Evolutionary conservation across 2,113 vertebrate genomes (phyloP).

Genomic region (Pluvianellus socialis): DNA sequence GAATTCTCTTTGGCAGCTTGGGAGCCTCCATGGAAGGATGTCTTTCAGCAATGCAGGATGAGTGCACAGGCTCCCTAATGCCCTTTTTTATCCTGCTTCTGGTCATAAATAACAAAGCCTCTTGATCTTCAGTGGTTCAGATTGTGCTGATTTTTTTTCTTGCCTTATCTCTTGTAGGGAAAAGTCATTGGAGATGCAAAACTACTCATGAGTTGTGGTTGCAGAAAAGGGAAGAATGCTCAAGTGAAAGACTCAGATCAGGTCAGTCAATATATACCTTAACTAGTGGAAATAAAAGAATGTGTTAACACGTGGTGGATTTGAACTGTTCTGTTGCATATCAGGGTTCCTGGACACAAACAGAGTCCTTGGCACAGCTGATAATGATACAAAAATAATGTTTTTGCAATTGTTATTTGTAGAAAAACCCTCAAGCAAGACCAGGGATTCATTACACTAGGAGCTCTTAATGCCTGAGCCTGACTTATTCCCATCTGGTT

Average conservation of each 20-base stretch:
- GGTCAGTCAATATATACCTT: slow-evolving; percentile 20
- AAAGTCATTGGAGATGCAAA: slow-evolving; percentile 61
- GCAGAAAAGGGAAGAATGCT: slow-evolving; percentile 59
- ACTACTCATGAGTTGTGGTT: slow-evolving; percentile 58
- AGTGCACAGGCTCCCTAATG: neutral
- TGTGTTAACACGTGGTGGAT: neutral
- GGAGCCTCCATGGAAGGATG: neutral
- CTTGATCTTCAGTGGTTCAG: neutral
- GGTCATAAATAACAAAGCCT: neutral
- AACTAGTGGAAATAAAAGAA: neutral
- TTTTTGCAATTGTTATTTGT: neutral
- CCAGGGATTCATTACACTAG: neutral
- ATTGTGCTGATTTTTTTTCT: neutral
- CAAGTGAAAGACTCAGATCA: slow-evolving; percentile 60
- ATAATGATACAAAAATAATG: neutral
- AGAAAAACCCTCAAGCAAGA: neutral
- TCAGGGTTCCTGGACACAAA: neutral
- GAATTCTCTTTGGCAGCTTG: neutral
- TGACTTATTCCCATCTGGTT: neutral
- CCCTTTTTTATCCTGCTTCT: neutral
- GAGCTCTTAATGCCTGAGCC: neutral
- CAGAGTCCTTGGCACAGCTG: neutral
- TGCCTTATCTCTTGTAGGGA: slow-evolving; percentile 42
- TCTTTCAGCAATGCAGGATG: neutral
- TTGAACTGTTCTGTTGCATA: neutral